A percentile compares a stretch with the other conserved stretches of the same genome.
phyloP scores from a whole-genome alignment of 53 echinoderm and acorn worm genomes.

The Luidia sarsii region DNA sequence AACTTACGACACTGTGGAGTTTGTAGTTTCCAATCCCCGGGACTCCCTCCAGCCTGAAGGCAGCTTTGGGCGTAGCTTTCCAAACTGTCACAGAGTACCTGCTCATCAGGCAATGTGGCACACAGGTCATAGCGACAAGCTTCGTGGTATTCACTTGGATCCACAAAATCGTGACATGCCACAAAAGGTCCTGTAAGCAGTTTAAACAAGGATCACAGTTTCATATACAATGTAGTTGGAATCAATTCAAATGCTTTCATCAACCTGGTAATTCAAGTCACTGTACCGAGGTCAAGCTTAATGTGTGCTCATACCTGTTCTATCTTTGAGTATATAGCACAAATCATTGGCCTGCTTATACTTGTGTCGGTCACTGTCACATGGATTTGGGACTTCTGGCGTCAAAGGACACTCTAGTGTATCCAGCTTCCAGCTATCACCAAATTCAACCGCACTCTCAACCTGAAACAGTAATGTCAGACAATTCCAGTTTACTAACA shows the following conservation, averaged over 20 bases:
- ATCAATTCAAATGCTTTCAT: no score
- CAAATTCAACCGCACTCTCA: conserved; percentile 44
- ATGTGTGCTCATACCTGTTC: no score
- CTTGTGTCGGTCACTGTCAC: conserved; percentile 34
- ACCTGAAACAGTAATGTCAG: conserved; percentile 34
- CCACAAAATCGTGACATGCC: conserved; percentile 53
- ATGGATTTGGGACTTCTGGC: conserved; percentile 46
- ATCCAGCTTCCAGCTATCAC: conserved; percentile 63
- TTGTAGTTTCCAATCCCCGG: conserved; percentile 62
- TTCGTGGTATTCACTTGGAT: conserved; percentile 59
- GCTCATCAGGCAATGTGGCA: conserved; percentile 61
- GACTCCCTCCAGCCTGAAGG: conserved; percentile 44
- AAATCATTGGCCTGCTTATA: conserved; percentile 56
- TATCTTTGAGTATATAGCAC: conserved; percentile 56
- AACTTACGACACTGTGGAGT: conserved; percentile 67
- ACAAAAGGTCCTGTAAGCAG: conserved; percentile 57
- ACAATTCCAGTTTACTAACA: not conserved
- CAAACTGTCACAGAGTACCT: conserved; percentile 68
- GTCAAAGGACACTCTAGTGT: conserved; percentile 27
- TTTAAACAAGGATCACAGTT: not conserved
- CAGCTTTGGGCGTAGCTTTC: conserved; percentile 64
- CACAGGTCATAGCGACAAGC: conserved; percentile 71
- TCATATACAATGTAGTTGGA: no score
- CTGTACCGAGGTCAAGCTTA: no score
- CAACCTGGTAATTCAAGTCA: no score